Percentiles rank a stretch among this genome's conserved stretches.
These are phyloP conservation scores for Coendou prehensilis DNA, from an alignment of 2,797 vertebrate species.

Conservation along the genomic window DNA sequence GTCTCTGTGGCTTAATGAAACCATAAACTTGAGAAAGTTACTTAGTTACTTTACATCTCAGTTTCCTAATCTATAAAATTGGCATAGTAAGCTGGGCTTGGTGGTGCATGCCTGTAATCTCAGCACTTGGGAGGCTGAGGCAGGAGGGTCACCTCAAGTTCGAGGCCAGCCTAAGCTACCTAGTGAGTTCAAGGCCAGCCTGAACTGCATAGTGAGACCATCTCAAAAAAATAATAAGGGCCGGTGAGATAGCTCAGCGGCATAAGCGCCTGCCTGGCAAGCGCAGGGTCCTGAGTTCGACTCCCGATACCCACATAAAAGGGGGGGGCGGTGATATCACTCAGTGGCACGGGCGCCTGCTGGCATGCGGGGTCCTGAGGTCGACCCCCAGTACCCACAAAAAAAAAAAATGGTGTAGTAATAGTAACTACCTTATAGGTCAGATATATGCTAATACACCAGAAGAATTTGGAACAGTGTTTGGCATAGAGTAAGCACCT, in stretches of 20 bases:
- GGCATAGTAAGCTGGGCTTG: not conserved
- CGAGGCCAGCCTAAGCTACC: not conserved
- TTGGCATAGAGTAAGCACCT: not conserved
- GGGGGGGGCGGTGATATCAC: too few relatives aligned
- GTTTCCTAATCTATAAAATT: constrained; percentile 6
- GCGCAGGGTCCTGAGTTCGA: too few relatives aligned
- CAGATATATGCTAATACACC: not conserved
- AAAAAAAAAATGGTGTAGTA: not conserved
- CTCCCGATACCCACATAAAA: too few relatives aligned
- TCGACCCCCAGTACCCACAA: too few relatives aligned
- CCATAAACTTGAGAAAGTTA: not conserved
- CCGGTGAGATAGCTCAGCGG: too few relatives aligned
- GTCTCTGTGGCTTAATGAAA: not conserved
- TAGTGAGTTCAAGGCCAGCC: not conserved
- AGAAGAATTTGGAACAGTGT: not conserved
- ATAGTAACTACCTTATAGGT: not conserved
- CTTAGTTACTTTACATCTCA: not conserved
- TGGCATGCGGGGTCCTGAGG: too few relatives aligned
- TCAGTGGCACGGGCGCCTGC: too few relatives aligned
- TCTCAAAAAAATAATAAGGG: not conserved
- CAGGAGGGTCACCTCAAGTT: not conserved
- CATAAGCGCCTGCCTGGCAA: too few relatives aligned
- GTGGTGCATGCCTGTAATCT: too few relatives aligned
- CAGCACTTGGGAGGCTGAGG: not conserved
- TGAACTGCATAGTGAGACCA: not conserved